phyloP scores from a whole-genome alignment of 2,888 invertebrate species.

The Vanessa cardui region DNA sequence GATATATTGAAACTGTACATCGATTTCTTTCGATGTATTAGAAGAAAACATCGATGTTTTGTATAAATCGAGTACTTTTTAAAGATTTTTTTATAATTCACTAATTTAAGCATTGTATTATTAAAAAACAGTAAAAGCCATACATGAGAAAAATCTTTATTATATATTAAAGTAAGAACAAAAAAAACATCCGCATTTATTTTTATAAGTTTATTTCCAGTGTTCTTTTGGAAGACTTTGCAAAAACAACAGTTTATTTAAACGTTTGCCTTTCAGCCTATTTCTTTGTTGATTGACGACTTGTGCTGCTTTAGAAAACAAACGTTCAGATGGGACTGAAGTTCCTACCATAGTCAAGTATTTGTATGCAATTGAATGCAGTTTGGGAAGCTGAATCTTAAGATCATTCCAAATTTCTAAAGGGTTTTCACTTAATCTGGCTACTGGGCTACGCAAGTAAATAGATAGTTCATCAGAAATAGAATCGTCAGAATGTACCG shows the following conservation, averaged over 20 bases:
- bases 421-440: conserved; percentile 42
- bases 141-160: too few species aligned
- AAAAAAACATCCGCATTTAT: too few species aligned
- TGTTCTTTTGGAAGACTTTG: conserved; percentile 40
- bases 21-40: too few species aligned
- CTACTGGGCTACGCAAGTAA: conserved; percentile 43
- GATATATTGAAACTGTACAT: too few species aligned
- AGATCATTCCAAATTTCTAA: conserved; percentile 42
- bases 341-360: conserved; percentile 36
- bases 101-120: too few species aligned
- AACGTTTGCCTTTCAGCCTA: conserved; percentile 39
- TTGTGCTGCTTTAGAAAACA: conserved; percentile 44
- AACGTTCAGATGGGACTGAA: conserved; percentile 38
- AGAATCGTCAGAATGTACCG: conserved; percentile 39
- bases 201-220: conserved; percentile 35
- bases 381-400: conserved; percentile 35
- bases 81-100: too few species aligned
- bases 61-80: too few species aligned
- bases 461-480: too few species aligned
- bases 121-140: too few species aligned
- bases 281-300: conserved; percentile 40
- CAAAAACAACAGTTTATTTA: conserved; percentile 43
- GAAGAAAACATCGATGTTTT: too few species aligned
- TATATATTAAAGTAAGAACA: too few species aligned
- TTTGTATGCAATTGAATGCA: conserved; percentile 31